Base-by-base conservation (phyloP, 1,140 invertebrate species). In the Hetaerina americana region DNA sequence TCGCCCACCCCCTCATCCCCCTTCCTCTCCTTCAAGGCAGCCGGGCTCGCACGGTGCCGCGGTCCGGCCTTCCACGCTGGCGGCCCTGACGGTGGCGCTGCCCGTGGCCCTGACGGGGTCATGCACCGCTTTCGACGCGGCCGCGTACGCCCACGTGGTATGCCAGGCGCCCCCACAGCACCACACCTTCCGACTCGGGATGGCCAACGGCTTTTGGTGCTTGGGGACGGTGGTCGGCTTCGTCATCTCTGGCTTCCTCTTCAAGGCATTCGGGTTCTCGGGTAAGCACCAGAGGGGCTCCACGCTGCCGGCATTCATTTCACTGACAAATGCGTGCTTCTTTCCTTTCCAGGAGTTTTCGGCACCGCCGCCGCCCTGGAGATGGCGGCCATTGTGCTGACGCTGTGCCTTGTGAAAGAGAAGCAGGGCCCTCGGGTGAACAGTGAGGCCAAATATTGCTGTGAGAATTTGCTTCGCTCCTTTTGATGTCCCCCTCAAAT, bases 181-280 rank as follows among this genome's bases (percentile, higher is more conserved):
- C n/a, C 67, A 28, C 5, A 68, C 67, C 18, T 26, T 68, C 5
- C 67, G 67, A 1, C 24, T 68, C 12, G 67, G 67, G 6, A 3
- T 68, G 18, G 67, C 67, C 18, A 68, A 68, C 24, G 67, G 18
- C 15, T 68, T 26, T 68, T 68, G 67, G 67, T 68, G 67, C 24
- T 12, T 68, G 18, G 67, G 67, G 18, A 68, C 25, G 18, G 67
- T 68, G 15, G 18, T 68, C 24, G 67, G 67, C 12, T 28, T 68
- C 12, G 18, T 68, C 67, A 26, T 68, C n/a, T 68, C 67, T 68
- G 67, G 67, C 1, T 28, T 68, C 26, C 67, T 68, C 25, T 28
- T 68, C 5, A 57, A 57, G 22, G 40, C 15, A 57, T 57, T 57
- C 22, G 40, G 40, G 22, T 57, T 57, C 22, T 57, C 40, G 22